Evolutionary conservation across 2,113 vertebrate species (phyloP), one percentile per base, ranked within the genome.

Genomic region (Brachionichthys hirsutus): DNA sequence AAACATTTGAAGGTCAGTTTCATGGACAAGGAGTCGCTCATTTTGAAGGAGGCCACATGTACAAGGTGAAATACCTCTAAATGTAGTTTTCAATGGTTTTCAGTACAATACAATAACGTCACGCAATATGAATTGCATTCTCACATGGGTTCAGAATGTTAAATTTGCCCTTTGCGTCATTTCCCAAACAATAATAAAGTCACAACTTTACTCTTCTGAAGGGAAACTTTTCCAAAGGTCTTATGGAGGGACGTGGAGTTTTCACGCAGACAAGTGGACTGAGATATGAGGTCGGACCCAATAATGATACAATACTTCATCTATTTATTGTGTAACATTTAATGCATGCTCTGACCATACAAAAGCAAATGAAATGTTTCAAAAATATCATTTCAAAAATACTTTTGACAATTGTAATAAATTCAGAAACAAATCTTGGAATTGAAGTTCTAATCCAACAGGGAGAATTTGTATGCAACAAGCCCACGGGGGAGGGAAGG

Each of bases 191-290:
- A 38, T 1, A 6, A 38, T 38, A 38, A 30, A 38, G 34, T 35
- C 36, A 12, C 12, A 20, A 19, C 19, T 24, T 49, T 49, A 12
- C 13, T 9, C 19, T 85, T 74, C 77, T 75, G 1, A 70, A 99
- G 97, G 97, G 96, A 12, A 78, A 62, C 9, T 97, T 98, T 89
- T 93, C 91, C 18, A 88, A 89, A 55, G 95, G 95, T n/a, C 45
- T 88, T 10, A 94, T 98, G 94, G 82, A 96, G 0, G 96, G 95
- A 52, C 73, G 14, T 20, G 97, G 97, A 9, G 88, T 86, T 56
- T 95, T 95, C 45, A 87, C 81, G 0, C 93, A 88, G 92, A 73
- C 88, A 11, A 89, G 91, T 18, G 94, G 94, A 70, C 38, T 95
- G 35, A 94, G 87, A 74, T 99, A 94, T 0, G 91, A 98, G 94